Base-by-base conservation (phyloP, 2,888 invertebrate species). In the Rhorus exstirpatorius region DNA sequence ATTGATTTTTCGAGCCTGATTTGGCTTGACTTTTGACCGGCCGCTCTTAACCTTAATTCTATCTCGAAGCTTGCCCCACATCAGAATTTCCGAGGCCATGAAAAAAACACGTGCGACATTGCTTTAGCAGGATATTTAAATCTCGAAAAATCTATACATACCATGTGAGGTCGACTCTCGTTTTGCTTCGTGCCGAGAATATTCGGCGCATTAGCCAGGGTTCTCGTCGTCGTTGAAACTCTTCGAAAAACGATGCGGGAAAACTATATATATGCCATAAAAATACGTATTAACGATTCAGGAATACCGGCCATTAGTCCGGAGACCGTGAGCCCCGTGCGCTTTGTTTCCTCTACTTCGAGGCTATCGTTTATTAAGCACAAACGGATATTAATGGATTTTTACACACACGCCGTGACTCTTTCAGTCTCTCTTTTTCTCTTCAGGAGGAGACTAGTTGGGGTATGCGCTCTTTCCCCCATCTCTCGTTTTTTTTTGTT, bases 321-420 rank as follows among this genome's bases (percentile, higher is more conserved):
- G 88, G 90, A 91, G 91, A 89, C 91, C 88, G 84, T 76, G 78
- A 68, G 70, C 86, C 88, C 89, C 89, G 87, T 82, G 86, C 84
- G 86, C 67, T 58, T 41, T 51, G 51, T 60, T 24, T 86, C 86
- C 38, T 51, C 85, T 38, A 49, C 38, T 79, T 26, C 79, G 75
- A 53, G 88, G 91, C 92, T 92, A 92, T 92, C 92, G 92, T 93
- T 92, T 91, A 92, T 93, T 93, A 92, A 92, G 90, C 90, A 89
- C 92, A 93, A 93, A 93, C 91, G 91, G 92, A 93, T 93, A 93
- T 93, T 93, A 93, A 93, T 93, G 93, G 92, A 92, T 93, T 93
- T 93, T 93, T 92, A 91, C 91, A 91, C 89, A 89, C 92, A 91
- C 89, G 89, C 85, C 83, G 58, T 75, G 65, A 58, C 70, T 75